Percentiles rank a stretch among this genome's conserved stretches.
Conservation (phyloP, 2,888 invertebrate species). For the Rhingia rostrata region DNA sequence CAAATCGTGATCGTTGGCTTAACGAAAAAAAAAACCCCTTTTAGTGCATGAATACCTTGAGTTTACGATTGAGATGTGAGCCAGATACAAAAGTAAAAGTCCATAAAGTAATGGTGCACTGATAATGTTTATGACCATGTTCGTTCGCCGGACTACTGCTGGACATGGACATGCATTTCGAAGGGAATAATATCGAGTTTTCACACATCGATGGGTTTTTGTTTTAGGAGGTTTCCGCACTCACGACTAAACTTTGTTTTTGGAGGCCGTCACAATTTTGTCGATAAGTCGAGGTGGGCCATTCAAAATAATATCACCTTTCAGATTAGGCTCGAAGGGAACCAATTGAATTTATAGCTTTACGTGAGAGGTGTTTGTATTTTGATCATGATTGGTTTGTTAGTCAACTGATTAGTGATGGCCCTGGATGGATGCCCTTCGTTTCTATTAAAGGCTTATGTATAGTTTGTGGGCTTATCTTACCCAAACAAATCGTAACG, state of each 20-base stretch:
- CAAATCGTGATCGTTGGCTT: slow-evolving; percentile 64
- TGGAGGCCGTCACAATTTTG: slow-evolving; percentile 16
- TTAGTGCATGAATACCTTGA: slow-evolving; percentile 30
- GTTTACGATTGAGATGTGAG: slow-evolving; percentile 71
- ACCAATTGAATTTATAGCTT: too few species aligned
- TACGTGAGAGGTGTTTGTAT: too few species aligned
- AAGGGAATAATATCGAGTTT: slow-evolving; percentile 42
- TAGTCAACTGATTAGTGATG: too few species aligned
- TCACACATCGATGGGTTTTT: slow-evolving; percentile 37
- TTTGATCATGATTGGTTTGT: too few species aligned
- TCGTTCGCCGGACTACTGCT: slow-evolving; percentile 6
- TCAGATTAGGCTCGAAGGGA: slow-evolving; percentile 1
- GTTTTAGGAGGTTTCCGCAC: background rate
- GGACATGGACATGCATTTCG: slow-evolving; percentile 48
- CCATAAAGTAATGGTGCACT: slow-evolving; percentile 57
- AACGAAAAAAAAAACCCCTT: slow-evolving; percentile 18
- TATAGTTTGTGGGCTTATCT: too few species aligned
- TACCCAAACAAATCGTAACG: too few species aligned
- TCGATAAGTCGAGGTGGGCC: slow-evolving; percentile 1
- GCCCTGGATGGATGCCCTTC: too few species aligned
- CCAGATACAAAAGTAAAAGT: slow-evolving; percentile 74
- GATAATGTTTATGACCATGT: slow-evolving; percentile 55
- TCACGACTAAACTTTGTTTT: slow-evolving; percentile 9
- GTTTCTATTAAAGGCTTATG: too few species aligned
- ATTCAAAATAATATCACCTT: slow-evolving; percentile 21